Percentiles rank a stretch among this genome's conserved stretches.
phyloP scores from a whole-genome alignment of 2,797 vertebrate species.

The Dendrocincla tyrannina region DNA sequence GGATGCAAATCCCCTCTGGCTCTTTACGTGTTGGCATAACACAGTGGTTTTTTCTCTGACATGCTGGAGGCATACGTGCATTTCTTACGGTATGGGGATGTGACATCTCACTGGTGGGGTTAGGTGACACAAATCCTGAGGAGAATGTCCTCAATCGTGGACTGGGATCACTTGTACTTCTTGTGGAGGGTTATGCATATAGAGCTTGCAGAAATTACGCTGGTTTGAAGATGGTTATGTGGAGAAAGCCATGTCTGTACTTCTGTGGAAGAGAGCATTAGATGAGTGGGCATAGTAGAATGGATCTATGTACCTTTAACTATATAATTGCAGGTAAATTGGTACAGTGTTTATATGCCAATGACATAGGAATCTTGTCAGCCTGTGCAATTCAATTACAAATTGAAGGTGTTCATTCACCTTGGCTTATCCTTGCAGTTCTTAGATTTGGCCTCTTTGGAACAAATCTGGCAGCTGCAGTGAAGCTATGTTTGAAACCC shows the following conservation, averaged over 20 bases:
- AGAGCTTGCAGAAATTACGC: background rate
- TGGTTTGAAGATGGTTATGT: background rate
- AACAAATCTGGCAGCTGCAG: background rate
- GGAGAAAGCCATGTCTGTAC: background rate
- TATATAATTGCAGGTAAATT: background rate
- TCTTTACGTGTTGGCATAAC: background rate
- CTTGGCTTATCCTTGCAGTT: background rate
- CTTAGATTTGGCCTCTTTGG: background rate
- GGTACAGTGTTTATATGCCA: background rate
- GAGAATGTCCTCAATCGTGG: fast-evolving
- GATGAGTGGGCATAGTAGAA: background rate
- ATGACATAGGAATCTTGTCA: background rate
- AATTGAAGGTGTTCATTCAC: background rate
- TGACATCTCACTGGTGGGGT: background rate
- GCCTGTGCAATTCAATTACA: background rate
- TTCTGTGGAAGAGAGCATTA: background rate
- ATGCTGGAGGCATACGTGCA: background rate
- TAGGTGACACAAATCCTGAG: background rate
- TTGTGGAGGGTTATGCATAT: background rate
- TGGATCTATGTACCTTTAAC: background rate
- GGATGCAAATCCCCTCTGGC: background rate
- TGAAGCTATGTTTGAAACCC: background rate
- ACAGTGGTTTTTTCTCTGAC: background rate
- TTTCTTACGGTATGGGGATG: background rate
- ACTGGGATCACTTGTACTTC: fast-evolving